Percentiles rank a stretch among this genome's conserved stretches.
These are phyloP conservation scores for Conomelus anceps DNA, from an alignment of 2,888 invertebrate species.

Conservation along the genomic window DNA sequence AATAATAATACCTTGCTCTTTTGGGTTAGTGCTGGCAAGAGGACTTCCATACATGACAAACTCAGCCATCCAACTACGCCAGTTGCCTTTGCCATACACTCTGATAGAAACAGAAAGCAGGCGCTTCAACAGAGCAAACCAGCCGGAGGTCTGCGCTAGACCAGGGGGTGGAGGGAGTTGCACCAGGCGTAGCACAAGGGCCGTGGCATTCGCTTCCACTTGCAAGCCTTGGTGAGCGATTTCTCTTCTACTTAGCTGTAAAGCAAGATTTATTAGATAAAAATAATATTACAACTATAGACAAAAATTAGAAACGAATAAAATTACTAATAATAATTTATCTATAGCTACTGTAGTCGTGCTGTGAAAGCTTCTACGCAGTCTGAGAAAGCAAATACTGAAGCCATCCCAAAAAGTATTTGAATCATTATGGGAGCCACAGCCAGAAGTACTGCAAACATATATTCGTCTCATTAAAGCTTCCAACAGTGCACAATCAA, in stretches of 20 bases:
- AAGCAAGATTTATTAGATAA: conserved; percentile 22
- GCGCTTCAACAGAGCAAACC: conserved; percentile 65
- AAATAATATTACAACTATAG: no score
- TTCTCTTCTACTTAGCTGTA: conserved; percentile 64
- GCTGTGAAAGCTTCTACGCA: no score
- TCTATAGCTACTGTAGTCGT: no score
- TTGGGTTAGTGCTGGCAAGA: conserved; percentile 67
- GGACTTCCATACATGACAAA: conserved; percentile 81
- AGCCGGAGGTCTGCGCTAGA: conserved; percentile 44
- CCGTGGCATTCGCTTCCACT: conserved; percentile 86
- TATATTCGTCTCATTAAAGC: no score
- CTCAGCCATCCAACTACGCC: conserved; percentile 73
- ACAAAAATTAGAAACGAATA: no score
- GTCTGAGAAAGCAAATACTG: no score
- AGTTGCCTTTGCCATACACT: conserved; percentile 56
- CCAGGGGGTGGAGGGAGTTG: conserved; percentile 62
- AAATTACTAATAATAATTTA: no score
- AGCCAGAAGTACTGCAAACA: no score
- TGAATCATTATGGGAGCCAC: no score
- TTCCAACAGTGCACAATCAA: no score
- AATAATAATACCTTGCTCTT: conserved; percentile 60
- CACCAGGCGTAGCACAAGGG: conserved; percentile 70
- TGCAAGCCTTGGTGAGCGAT: conserved; percentile 89
- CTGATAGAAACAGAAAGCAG: conserved; percentile 77
- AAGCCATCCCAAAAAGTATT: no score